Conservation (phyloP, 2,113 vertebrate species). For the Tragelaphus imberbis region DNA sequence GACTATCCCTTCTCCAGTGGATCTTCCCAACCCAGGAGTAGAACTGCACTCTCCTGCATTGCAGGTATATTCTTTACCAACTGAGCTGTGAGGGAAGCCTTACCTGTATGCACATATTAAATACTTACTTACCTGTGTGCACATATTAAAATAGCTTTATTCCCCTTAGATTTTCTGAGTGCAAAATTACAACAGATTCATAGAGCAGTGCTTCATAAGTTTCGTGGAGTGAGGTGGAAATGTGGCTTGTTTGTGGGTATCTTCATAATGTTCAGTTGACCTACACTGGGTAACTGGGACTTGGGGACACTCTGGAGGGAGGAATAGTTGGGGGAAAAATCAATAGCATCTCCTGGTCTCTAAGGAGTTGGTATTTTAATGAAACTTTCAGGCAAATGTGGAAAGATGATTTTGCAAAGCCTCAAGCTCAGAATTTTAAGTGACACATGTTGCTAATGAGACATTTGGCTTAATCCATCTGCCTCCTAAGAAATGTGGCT, state of each 20-base stretch:
- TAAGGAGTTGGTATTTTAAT: background rate
- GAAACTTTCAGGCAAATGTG: background rate
- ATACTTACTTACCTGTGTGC: background rate
- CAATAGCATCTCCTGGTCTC: background rate
- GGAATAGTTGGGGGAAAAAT: background rate
- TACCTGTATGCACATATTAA: background rate
- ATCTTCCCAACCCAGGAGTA: fast-evolving
- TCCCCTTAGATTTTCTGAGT: background rate
- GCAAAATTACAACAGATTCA: background rate
- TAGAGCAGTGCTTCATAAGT: background rate
- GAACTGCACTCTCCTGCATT: background rate
- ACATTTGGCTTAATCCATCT: background rate
- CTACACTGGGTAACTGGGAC: background rate
- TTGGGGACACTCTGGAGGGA: background rate
- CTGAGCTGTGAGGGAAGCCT: background rate
- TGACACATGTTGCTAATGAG: slow-evolving; percentile 4
- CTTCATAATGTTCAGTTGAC: background rate
- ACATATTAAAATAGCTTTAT: background rate
- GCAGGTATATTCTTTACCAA: background rate
- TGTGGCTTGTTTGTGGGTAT: background rate
- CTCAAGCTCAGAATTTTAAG: background rate
- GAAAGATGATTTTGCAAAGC: slow-evolving; percentile 1
- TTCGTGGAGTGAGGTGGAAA: background rate
- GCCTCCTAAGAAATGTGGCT: background rate
- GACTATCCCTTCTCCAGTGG: background rate